Conservation (phyloP, 2,113 vertebrate genomes). For the cattle (Bos taurus) region DNA sequence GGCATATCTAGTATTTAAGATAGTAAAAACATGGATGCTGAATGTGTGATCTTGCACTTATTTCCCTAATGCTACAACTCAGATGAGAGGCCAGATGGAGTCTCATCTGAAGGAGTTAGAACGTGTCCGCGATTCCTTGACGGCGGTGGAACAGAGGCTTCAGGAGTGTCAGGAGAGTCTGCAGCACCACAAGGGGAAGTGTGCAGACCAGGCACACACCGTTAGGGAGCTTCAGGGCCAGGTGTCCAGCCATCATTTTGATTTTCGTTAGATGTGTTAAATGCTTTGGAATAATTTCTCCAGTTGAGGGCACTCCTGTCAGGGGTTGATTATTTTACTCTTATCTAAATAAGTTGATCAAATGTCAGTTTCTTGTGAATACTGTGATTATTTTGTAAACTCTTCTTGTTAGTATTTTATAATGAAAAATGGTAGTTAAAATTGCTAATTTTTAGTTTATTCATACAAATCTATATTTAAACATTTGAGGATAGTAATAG, state of each 20-base stretch:
- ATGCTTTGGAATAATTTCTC: slow-evolving; percentile 37
- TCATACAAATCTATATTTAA: not conserved
- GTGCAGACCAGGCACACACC: slow-evolving; percentile 78
- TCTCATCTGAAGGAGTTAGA: slow-evolving; percentile 80
- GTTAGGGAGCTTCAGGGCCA: slow-evolving; percentile 83
- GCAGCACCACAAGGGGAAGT: slow-evolving; percentile 73
- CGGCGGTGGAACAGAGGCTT: slow-evolving; percentile 77
- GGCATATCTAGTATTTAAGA: slow-evolving; percentile 1
- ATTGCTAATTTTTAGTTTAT: not conserved
- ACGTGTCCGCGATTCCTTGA: slow-evolving; percentile 78
- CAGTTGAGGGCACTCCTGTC: slow-evolving; percentile 61
- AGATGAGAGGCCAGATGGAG: slow-evolving; percentile 84
- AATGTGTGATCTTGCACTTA: slow-evolving; percentile 63
- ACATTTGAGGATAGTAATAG: not conserved
- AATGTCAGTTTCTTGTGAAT: not conserved
- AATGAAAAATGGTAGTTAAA: not conserved
- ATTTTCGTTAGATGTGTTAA: slow-evolving; percentile 36
- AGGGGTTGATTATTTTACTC: not conserved
- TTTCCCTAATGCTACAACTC: slow-evolving; percentile 66
- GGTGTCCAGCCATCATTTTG: slow-evolving; percentile 75
- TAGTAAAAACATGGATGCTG: slow-evolving; percentile 14
- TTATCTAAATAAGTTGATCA: not conserved
- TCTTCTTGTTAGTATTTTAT: not conserved
- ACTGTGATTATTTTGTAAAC: not conserved
- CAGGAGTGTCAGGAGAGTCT: slow-evolving; percentile 80